phyloP scores from a whole-genome alignment of 2,113 vertebrate species.

The Ophiodon elongatus region DNA sequence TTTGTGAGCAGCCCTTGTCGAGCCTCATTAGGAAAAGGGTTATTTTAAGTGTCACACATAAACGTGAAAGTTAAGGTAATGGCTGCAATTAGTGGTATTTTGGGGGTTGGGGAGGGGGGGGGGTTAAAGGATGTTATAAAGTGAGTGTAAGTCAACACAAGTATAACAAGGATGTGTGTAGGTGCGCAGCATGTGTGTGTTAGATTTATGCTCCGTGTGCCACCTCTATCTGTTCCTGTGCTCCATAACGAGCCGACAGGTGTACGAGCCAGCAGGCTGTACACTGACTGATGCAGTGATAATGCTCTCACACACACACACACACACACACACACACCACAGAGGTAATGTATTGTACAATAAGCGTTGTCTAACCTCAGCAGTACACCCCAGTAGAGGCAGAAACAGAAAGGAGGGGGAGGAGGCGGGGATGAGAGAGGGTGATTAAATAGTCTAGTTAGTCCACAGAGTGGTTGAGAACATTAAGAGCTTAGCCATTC shows the following conservation, averaged over 20 bases:
- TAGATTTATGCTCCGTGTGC: constrained; percentile 55
- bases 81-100: constrained; percentile 50
- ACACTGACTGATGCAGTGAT: constrained; percentile 69
- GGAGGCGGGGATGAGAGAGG: constrained; percentile 53
- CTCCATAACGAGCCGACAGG: constrained; percentile 71
- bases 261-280: constrained; percentile 63
- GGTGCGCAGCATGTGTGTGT: constrained; percentile 38
- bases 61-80: constrained; percentile 63
- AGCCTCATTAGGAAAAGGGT: constrained; percentile 55
- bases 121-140: constrained; percentile 52
- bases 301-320: constrained; percentile 44
- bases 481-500: constrained; percentile 71
- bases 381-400: constrained; percentile 59
- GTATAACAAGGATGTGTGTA: constrained; percentile 58
- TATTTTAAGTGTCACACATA: constrained; percentile 57
- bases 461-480: constrained; percentile 71
- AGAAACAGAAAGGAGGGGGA: constrained; percentile 57
- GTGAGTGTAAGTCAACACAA: constrained; percentile 31
- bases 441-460: constrained; percentile 79
- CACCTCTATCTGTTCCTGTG: constrained; percentile 61
- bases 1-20: constrained; percentile 37
- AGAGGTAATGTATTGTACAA: constrained; percentile 59
- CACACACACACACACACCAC: constrained; percentile 30
- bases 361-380: constrained; percentile 65
- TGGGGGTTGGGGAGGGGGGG: background rate